A percentile compares a stretch with the other conserved stretches of the same genome.
Conservation (phyloP, 2,797 vertebrate species). For the Loris lydekkerianus region DNA sequence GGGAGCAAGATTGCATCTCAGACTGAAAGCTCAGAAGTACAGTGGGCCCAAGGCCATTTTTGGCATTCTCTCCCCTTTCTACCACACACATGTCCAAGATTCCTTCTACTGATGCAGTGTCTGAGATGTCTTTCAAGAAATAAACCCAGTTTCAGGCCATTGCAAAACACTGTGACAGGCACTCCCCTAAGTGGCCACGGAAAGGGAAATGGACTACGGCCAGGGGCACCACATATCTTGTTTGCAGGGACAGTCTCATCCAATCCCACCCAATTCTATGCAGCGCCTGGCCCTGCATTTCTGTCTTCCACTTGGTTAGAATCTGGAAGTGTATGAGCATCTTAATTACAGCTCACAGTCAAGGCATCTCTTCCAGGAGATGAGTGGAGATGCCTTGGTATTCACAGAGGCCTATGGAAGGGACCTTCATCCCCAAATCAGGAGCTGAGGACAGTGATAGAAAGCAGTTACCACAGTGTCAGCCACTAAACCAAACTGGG, state of each 20-base stretch:
- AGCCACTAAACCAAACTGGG: neutral
- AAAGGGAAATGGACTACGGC: neutral
- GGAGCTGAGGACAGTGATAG: neutral
- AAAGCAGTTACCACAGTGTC: neutral
- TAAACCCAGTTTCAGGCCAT: neutral
- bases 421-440: neutral
- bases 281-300: neutral
- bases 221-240: neutral
- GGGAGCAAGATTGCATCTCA: constrained; percentile 27
- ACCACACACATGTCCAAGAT: neutral
- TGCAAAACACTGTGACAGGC: neutral
- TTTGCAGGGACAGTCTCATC: neutral
- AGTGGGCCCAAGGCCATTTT: neutral
- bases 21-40: neutral
- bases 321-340: neutral
- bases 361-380: neutral
- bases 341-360: neutral
- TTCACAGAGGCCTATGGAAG: neutral
- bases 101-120: neutral
- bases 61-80: neutral
- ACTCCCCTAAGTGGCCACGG: neutral
- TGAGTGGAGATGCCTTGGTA: neutral
- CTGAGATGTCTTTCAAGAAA: neutral
- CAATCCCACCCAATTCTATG: neutral
- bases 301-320: neutral